Evolutionary conservation across 2,797 vertebrate species (phyloP).

Genomic region (Siniperca scherzeri): DNA sequence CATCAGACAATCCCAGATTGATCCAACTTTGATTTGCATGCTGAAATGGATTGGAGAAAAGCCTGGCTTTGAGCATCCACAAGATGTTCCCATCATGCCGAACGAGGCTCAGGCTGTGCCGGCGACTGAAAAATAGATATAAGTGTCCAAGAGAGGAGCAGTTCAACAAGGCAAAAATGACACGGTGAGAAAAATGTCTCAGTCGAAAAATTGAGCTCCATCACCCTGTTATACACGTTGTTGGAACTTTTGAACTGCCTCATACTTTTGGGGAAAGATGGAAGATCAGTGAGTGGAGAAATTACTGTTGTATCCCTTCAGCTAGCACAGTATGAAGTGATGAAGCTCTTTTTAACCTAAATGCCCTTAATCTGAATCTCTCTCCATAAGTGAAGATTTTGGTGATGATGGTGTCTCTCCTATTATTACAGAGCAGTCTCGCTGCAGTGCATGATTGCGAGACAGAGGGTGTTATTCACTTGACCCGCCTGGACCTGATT

Average conservation of each 20-base stretch:
- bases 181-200: conserved; percentile 29
- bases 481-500: conserved; percentile 63
- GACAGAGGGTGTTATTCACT: conserved; percentile 66
- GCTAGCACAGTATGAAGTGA: conserved; percentile 1
- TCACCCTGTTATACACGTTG: conserved; percentile 37
- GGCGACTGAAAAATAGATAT: conserved; percentile 14
- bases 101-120: not conserved
- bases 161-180: conserved; percentile 45
- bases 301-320: conserved; percentile 34
- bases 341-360: conserved; percentile 51
- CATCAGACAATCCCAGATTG: conserved; percentile 77
- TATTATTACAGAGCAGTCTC: conserved; percentile 36
- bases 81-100: conserved; percentile 35
- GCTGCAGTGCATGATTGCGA: conserved; percentile 53
- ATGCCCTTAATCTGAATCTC: conserved; percentile 64
- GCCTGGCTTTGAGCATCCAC: conserved; percentile 15
- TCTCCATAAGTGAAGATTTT: conserved; percentile 33
- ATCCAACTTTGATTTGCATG: conserved; percentile 79
- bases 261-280: conserved; percentile 5
- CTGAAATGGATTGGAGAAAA: conserved; percentile 44
- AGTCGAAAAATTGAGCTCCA: conserved; percentile 33
- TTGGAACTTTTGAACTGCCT: conserved; percentile 40
- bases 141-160: conserved; percentile 10
- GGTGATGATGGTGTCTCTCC: conserved; percentile 41
- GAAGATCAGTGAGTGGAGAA: conserved; percentile 42